Conservation (phyloP, 2,113 vertebrate genomes). For the Pteruthius melanotis region DNA sequence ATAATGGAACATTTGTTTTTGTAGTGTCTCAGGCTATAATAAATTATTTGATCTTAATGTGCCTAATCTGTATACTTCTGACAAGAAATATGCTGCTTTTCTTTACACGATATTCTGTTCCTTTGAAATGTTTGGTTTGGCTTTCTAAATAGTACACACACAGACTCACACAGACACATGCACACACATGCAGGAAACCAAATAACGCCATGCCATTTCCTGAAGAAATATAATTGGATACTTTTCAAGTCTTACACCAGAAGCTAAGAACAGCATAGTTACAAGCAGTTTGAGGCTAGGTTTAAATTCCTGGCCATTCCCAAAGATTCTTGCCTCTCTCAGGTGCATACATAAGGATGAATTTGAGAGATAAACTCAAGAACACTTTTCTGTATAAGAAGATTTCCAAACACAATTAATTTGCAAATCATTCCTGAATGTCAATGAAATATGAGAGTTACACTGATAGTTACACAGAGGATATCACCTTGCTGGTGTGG, state of each 20-base stretch:
- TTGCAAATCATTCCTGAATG: conserved; percentile 20
- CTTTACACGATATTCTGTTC: not conserved
- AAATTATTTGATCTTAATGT: conserved; percentile 16
- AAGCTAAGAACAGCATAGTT: conserved; percentile 21
- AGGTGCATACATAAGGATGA: not conserved
- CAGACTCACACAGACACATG: not conserved
- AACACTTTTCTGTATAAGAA: not conserved
- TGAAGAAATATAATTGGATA: conserved; percentile 28
- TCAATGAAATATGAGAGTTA: not conserved
- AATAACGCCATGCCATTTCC: not conserved
- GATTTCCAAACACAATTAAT: conserved; percentile 22
- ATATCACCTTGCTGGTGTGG: not conserved
- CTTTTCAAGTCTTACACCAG: conserved; percentile 2
- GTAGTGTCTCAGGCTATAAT: not conserved
- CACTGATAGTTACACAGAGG: not conserved
- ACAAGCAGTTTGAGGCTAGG: conserved; percentile 14
- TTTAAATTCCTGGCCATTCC: conserved; percentile 40
- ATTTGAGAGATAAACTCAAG: conserved; percentile 1
- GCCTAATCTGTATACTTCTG: conserved; percentile 11
- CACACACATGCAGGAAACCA: not conserved
- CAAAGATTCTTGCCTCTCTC: not conserved
- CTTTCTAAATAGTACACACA: not conserved
- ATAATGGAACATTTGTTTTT: not conserved
- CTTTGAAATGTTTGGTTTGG: conserved; percentile 25
- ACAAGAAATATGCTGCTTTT: not conserved